Evolutionary conservation across 2,888 invertebrate species (phyloP), one percentile per base, ranked within the genome.

Genomic region (Tineola bisselliella): DNA sequence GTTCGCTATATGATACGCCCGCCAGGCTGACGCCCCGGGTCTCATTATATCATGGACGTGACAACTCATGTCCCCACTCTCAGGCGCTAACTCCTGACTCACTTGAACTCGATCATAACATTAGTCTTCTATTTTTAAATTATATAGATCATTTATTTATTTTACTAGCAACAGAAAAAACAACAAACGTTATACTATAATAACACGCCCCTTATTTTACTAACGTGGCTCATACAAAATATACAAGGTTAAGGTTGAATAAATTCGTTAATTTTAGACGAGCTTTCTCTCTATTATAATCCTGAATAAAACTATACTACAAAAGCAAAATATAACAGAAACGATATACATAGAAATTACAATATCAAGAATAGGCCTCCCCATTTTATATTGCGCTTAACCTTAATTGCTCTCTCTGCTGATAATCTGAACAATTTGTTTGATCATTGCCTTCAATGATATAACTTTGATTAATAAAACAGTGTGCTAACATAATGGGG

Each of bases 41-140:
- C 54, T n/a, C 54, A 54, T 54, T 54, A 54, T 54, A 12, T n/a
- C 25, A 54, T 54, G 25, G 54, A 54, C 54, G 25, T 54, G 18
- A 54, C 54, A 54, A 19, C 54, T 25, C 54, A 18, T 18, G 25
- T 18, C 25, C 54, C 25, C 54, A 38, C 38, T 10, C 38, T 38
- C 10, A 38, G 38, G 38, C 38, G 10, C 31, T 31, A n/a, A 31
- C 31, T 38, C 38, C 38, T 38, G 38, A 38, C 38, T 38, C 38
- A 38, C 10, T n/a, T n/a, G 38, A 38, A 38, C 38, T 10, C 38
- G 38, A 38, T 38, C 31, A 8, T 8, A 31, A 31, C 31, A 8
- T 31, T 31, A n/a, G 31, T 31, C 31, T n/a, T n/a, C n/a, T n/a
- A n/a, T n/a, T n/a, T n/a, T n/a, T n/a, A n/a, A n/a, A n/a, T n/a